These are phyloP conservation scores for Coregonus suidteri DNA, from an alignment of 2,797 vertebrate species.

Conservation along the genomic window DNA sequence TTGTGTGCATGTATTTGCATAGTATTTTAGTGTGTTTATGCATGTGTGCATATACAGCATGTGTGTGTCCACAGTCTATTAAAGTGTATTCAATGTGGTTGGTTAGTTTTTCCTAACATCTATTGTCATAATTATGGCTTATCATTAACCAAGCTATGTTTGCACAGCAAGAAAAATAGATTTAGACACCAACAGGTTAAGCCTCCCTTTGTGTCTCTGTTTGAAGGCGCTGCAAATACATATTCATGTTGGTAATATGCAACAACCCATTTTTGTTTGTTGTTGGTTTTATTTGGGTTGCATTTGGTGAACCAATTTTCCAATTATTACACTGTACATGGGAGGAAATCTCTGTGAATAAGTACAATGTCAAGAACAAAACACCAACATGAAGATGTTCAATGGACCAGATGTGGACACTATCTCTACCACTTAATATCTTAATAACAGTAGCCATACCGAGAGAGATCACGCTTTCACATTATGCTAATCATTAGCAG, in stretches of 20 bases:
- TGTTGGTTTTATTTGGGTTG: conserved; percentile 31
- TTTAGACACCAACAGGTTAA: conserved; percentile 70
- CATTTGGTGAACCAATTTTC: neutral
- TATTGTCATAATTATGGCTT: conserved; percentile 71
- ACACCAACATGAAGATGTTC: conserved; percentile 44
- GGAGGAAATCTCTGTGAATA: neutral
- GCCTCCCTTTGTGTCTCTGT: conserved; percentile 56
- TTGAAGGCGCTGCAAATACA: conserved; percentile 22
- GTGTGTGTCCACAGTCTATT: conserved; percentile 27
- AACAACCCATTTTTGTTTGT: conserved; percentile 47
- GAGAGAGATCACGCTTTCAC: conserved; percentile 62
- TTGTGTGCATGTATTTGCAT: neutral
- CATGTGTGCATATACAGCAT: neutral
- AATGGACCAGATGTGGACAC: conserved; percentile 55
- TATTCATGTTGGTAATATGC: conserved; percentile 28
- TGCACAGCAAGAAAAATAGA: conserved; percentile 67
- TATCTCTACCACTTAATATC: conserved; percentile 52
- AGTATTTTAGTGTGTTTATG: too few species aligned
- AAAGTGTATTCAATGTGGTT: conserved; percentile 38
- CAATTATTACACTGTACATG: neutral
- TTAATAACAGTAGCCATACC: conserved; percentile 56
- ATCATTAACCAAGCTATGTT: conserved; percentile 70
- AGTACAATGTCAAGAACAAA: conserved; percentile 26
- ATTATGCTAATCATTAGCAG: conserved; percentile 60
- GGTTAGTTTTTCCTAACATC: conserved; percentile 67